Evolutionary conservation across 2,797 vertebrate genomes (phyloP).

Genomic region (Chiloscyllium punctatum): DNA sequence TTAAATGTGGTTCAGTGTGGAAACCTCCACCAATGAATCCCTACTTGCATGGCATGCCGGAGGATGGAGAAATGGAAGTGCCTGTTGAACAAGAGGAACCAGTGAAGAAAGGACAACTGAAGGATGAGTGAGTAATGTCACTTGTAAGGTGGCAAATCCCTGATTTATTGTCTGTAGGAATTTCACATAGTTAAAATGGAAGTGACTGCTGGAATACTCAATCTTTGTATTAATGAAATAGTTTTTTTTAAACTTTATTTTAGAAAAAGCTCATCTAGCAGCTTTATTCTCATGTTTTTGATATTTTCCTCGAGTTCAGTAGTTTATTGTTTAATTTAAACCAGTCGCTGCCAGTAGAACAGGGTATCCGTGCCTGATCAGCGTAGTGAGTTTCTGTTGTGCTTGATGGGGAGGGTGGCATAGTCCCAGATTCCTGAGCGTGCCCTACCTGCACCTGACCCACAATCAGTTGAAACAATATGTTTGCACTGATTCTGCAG

Average conservation of each 20-base stretch:
- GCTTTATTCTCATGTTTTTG: not conserved
- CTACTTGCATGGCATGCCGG: slow-evolving; percentile 58
- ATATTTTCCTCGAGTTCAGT: not conserved
- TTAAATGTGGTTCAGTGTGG: slow-evolving; percentile 68
- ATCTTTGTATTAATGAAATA: not conserved
- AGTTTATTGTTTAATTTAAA: not conserved
- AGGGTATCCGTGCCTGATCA: not conserved
- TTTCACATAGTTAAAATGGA: not conserved
- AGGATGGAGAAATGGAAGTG: slow-evolving; percentile 47
- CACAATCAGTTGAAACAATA: too few relatives aligned
- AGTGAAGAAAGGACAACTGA: slow-evolving; percentile 70
- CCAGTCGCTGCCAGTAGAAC: not conserved
- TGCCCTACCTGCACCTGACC: too few relatives aligned
- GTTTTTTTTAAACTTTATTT: too few relatives aligned
- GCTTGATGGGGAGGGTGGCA: not conserved
- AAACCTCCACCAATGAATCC: slow-evolving; percentile 63
- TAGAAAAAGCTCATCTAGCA: too few relatives aligned
- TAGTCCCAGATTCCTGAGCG: too few relatives aligned
- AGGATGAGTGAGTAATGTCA: slow-evolving; percentile 54
- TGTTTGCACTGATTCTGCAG: too few relatives aligned
- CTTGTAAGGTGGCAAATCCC: not conserved
- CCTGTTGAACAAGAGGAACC: slow-evolving; percentile 57
- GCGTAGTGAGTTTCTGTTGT: not conserved
- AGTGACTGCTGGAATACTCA: not conserved
- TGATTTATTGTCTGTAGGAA: not conserved